phyloP scores from a whole-genome alignment of 2,888 invertebrate genomes.

The Zonitis immaculata region DNA sequence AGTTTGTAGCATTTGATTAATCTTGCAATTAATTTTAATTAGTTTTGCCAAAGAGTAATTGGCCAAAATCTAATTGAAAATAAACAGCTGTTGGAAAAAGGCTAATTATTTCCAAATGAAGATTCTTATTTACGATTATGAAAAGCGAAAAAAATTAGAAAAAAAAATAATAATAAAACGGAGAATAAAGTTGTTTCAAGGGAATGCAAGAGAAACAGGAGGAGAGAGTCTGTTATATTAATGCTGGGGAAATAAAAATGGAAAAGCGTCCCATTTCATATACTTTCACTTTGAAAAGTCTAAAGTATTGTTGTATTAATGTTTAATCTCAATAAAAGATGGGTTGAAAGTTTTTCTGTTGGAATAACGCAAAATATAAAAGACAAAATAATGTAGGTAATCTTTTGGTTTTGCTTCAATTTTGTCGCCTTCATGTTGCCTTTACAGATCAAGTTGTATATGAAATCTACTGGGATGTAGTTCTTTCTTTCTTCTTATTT shows the following conservation, averaged over 20 bases:
- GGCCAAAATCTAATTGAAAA: not conserved
- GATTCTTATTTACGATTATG: not conserved
- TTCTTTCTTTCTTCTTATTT: not conserved
- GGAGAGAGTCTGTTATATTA: not conserved
- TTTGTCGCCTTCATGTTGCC: not conserved
- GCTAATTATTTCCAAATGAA: not conserved
- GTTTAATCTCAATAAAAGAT: not conserved
- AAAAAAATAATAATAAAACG: no score
- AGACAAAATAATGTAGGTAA: not conserved
- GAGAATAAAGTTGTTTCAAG: not conserved
- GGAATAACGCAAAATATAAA: not conserved
- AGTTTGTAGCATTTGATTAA: slow-evolving; percentile 1
- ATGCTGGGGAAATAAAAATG: not conserved
- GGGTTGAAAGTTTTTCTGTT: not conserved
- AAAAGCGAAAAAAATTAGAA: no score
- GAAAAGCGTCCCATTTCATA: not conserved
- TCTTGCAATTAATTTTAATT: not conserved
- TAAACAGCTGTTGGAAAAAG: not conserved
- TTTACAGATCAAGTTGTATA: not conserved
- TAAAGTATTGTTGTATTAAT: not conserved
- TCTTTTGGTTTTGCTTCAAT: not conserved
- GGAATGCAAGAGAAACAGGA: not conserved
- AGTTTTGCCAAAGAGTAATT: no score
- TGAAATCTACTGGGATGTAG: not conserved
- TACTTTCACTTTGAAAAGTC: not conserved